Conservation (phyloP, 1,140 invertebrate genomes). For the Euura lappo region DNA sequence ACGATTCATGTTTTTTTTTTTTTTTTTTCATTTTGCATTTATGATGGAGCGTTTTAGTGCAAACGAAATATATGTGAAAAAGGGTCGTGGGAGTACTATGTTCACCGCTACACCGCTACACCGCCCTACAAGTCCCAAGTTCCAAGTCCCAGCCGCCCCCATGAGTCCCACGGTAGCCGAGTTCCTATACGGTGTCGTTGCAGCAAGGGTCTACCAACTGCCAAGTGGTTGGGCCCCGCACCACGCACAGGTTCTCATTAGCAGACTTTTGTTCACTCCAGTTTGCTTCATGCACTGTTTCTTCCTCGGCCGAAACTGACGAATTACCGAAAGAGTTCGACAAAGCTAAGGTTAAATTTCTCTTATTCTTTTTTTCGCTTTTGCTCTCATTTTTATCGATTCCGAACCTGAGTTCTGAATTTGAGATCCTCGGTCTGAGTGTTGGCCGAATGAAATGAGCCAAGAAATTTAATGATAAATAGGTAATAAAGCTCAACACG, state of each 20-base stretch:
- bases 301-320: no score
- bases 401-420: no score
- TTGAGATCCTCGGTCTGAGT: no score
- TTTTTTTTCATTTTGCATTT: no score
- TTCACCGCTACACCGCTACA: background rate
- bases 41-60: no score
- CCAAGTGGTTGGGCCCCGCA: background rate
- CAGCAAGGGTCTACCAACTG: conserved; percentile 2
- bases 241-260: background rate
- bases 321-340: no score
- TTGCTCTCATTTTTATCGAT: no score
- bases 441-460: no score
- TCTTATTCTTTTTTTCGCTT: no score
- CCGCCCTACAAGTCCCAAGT: background rate
- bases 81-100: background rate
- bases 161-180: background rate
- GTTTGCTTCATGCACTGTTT: no score
- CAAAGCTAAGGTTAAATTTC: no score
- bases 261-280: background rate
- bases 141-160: conserved; percentile 2
- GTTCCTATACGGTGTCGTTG: background rate
- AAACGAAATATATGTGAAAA: background rate
- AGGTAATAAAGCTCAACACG: conserved; percentile 30
- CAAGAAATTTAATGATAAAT: background rate
- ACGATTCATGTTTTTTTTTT: no score